Base-by-base conservation (phyloP, 2,888 invertebrate species). In the Agrilus biguttatus region DNA sequence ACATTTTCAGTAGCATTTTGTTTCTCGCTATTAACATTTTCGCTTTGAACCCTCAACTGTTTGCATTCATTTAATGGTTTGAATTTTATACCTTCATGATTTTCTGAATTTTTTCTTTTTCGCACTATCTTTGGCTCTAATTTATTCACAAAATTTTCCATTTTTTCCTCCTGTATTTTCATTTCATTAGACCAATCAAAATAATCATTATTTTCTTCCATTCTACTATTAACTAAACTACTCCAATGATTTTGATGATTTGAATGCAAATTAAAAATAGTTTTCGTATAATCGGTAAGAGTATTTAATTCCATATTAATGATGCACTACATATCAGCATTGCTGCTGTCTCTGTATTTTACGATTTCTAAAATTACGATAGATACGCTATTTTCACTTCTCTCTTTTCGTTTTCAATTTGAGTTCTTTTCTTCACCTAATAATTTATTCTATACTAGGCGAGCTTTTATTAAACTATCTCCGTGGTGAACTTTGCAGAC, bases 141-240 rank as follows among this genome's bases (percentile, higher is more conserved):
- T 39, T 40, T 43, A 33, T 44, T 28, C 10, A 28, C 28, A 10
- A 28, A 28, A 10, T 28, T 28, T 28, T 28, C 28, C 28, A 42
- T 52, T 49, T 52, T 49, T 21, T 54, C 54, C 37, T 58, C 58
- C 45, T 60, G 59, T 42, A 64, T 59, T 52, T 66, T 66, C 36
- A 65, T 51, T 32, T 59, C 51, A 46, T 58, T 62, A 17, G 56
- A 50, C 66, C 66, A 67, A 49, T 56, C 57, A 49, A 66, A 67
- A 52, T 64, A 63, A 45, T 66, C 64, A 41, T 62, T 62, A 50
- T 60, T 62, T 48, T 57, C 55, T 45, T 63, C 61, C 60, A 60
- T 62, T 44, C 51, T 57, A 49, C 51, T 53, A 41, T 58, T 59
- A 47, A 51, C 55, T 33, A 55, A 51, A 36, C 62, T 52, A 45